Conservation (phyloP, 2,113 vertebrate genomes). For the Sialia sialis region DNA sequence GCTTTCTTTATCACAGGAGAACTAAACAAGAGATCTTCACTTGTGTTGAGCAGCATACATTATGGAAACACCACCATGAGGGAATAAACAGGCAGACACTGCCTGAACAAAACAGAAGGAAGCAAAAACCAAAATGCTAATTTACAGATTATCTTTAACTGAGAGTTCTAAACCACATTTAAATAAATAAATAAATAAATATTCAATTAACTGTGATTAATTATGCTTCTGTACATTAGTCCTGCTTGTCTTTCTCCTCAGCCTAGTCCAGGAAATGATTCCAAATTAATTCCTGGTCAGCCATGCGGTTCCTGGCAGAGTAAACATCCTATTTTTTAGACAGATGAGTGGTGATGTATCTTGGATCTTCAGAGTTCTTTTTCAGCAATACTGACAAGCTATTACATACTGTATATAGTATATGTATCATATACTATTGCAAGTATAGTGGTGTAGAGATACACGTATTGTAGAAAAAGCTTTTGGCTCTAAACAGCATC, state of each 20-base stretch:
- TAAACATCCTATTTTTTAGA: not conserved
- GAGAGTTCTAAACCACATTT: not conserved
- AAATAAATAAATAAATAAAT: conserved; percentile 41
- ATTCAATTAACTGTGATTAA: conserved; percentile 38
- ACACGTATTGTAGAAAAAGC: not conserved
- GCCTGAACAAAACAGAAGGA: not conserved
- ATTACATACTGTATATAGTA: too few relatives aligned
- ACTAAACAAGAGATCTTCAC: not conserved
- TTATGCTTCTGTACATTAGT: conserved; percentile 15
- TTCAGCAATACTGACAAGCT: not conserved
- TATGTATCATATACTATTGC: too few relatives aligned
- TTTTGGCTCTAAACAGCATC: not conserved
- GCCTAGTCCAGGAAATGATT: conserved; percentile 18
- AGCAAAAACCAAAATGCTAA: not conserved
- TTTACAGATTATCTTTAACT: not conserved
- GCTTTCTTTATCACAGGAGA: not conserved
- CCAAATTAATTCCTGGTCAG: conserved; percentile 40
- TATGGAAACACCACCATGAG: not conserved
- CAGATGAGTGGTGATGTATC: not conserved
- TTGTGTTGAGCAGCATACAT: not conserved
- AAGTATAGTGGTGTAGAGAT: not conserved
- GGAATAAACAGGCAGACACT: not conserved
- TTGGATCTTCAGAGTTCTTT: not conserved
- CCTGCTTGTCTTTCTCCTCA: conserved; percentile 31
- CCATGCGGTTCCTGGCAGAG: not conserved